phyloP scores from a whole-genome alignment of 2,888 invertebrate species.

The Electrophaes corylata region DNA sequence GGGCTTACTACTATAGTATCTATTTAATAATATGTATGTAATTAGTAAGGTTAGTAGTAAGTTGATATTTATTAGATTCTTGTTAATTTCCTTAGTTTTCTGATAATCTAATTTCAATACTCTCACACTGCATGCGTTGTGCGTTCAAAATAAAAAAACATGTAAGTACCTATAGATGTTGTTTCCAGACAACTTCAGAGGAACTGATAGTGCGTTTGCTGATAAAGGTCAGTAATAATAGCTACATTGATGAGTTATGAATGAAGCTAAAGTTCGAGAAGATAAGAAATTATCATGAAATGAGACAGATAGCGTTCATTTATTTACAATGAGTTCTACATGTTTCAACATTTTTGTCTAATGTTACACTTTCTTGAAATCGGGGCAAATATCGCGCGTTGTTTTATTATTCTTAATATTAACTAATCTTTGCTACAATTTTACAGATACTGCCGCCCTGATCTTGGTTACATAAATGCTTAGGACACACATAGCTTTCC shows the following conservation, averaged over 20 bases:
- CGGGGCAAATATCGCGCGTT: no score
- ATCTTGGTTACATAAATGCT: no score
- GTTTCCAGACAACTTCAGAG: constrained; percentile 43
- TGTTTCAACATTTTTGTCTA: not conserved
- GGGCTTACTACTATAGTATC: no score
- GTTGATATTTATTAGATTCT: no score
- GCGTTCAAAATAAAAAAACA: constrained; percentile 41
- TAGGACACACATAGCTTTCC: not conserved
- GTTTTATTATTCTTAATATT: no score
- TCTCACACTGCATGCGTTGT: constrained; percentile 5
- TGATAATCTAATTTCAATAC: constrained; percentile 3
- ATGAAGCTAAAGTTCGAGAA: constrained; percentile 36
- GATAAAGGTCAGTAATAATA: constrained; percentile 34
- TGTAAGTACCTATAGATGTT: constrained; percentile 46
- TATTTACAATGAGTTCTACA: constrained; percentile 8
- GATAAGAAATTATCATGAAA: constrained; percentile 10
- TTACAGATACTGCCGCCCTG: no score
- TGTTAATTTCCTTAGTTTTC: not conserved
- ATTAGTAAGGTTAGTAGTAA: no score
- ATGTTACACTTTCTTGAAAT: not conserved
- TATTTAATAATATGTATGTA: no score
- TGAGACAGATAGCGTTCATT: constrained; percentile 1
- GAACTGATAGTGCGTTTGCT: constrained; percentile 36
- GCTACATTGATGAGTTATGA: constrained; percentile 37
- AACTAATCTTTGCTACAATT: no score